Evolutionary conservation across 2,888 invertebrate species (phyloP).

Genomic region (Troglohyphantes excavatus): DNA sequence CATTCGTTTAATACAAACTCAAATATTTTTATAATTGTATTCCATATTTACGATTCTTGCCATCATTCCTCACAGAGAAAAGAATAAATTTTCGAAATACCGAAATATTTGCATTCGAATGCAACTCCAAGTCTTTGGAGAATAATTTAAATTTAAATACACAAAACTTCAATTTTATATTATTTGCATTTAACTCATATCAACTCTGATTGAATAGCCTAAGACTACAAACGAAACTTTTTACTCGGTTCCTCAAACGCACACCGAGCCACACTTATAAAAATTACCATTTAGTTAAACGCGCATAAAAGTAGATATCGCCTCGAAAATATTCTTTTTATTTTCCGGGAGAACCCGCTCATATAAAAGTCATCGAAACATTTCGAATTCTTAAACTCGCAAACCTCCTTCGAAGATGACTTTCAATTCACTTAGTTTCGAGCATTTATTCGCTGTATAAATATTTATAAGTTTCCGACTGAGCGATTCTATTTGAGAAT

Average conservation of each 20-base stretch:
- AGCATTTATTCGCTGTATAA: slow-evolving; percentile 26
- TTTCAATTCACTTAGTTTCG: slow-evolving; percentile 16
- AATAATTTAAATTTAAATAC: slow-evolving; percentile 17
- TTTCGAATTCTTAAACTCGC: slow-evolving; percentile 19
- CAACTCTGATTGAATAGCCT: background rate
- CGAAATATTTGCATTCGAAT: slow-evolving; percentile 26
- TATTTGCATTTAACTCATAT: background rate
- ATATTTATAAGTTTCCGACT: slow-evolving; percentile 17
- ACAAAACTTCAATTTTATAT: background rate
- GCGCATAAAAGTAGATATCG: background rate
- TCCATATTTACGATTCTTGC: background rate
- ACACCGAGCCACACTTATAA: background rate
- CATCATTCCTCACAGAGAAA: background rate
- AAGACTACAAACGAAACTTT: background rate
- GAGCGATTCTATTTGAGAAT: slow-evolving; percentile 32
- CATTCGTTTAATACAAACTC: too few species aligned
- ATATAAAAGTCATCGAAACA: slow-evolving; percentile 15
- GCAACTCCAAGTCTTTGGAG: background rate
- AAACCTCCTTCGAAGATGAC: slow-evolving; percentile 7
- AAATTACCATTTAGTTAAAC: slow-evolving; percentile 39
- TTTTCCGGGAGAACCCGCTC: background rate
- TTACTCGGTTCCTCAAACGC: background rate
- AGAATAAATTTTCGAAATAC: background rate
- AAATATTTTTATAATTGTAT: too few species aligned
- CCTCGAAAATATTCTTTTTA: slow-evolving; percentile 7